phyloP scores from a whole-genome alignment of 2,113 vertebrate species.

The Lampris megalopsis region DNA sequence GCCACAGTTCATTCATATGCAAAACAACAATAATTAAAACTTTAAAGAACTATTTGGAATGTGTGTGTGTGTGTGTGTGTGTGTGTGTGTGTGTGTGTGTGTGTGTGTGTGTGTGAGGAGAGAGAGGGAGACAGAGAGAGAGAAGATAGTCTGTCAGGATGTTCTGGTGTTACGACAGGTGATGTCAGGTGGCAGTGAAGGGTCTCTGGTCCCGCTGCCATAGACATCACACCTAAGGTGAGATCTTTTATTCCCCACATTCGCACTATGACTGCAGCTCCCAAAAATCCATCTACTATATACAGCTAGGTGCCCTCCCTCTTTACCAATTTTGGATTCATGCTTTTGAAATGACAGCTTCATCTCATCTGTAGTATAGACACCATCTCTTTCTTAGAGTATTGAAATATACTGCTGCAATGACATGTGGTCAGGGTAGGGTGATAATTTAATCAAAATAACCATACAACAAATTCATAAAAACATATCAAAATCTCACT shows the following conservation, averaged over 20 bases:
- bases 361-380: no score
- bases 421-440: no score
- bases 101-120: background rate
- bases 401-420: no score
- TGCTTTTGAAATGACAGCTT: no score
- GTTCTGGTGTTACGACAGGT: background rate
- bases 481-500: no score
- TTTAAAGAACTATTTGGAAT: background rate
- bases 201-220: slow-evolving; percentile 13
- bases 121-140: slow-evolving; percentile 3
- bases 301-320: no score
- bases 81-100: background rate
- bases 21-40: slow-evolving; percentile 9
- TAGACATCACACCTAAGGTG: slow-evolving; percentile 64
- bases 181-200: slow-evolving; percentile 52
- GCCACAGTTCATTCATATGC: no score
- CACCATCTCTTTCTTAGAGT: no score
- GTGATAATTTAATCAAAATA: no score
- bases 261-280: slow-evolving; percentile 40
- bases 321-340: no score
- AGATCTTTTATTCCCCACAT: slow-evolving; percentile 52
- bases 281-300: background rate
- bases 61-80: background rate
- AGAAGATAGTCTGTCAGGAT: background rate
- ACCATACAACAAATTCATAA: no score